Evolutionary conservation across 1,140 invertebrate genomes (phyloP).

Genomic region (Sarcophaga bullata): DNA sequence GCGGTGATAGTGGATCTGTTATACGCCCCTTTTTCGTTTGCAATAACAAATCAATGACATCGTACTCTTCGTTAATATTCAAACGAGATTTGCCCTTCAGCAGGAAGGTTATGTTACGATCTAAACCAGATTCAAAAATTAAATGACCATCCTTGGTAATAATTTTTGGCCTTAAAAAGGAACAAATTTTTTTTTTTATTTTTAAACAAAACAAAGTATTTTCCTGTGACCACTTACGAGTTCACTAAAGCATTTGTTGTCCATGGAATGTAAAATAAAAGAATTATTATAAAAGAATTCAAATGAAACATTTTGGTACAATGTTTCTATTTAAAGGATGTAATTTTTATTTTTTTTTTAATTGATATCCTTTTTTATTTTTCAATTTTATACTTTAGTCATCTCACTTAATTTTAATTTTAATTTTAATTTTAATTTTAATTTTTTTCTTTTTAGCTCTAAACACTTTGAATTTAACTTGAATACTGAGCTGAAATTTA

Average conservation of each 20-base stretch:
- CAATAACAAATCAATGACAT: conserved; percentile 66
- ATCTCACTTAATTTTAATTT: background rate
- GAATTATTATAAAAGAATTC: background rate
- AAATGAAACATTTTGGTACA: background rate
- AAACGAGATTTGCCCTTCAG: conserved; percentile 72
- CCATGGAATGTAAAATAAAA: background rate
- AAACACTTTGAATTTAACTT: background rate
- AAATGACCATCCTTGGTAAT: conserved; percentile 73
- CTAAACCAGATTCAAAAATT: conserved; percentile 71
- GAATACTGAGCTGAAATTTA: background rate
- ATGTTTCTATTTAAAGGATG: background rate
- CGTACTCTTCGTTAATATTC: conserved; percentile 71
- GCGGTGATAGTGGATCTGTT: background rate
- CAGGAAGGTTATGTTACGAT: conserved; percentile 74
- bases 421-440: background rate
- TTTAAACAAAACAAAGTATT: background rate
- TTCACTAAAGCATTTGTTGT: conserved; percentile 53
- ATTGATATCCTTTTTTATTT: background rate
- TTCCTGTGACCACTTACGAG: conserved; percentile 50
- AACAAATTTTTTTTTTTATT: background rate
- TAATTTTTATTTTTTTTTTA: background rate
- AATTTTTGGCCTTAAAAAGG: conserved; percentile 70
- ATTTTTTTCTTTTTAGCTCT: background rate
- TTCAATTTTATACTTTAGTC: background rate
- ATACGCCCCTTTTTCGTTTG: conserved; percentile 7